Conservation (phyloP, 2,113 vertebrate species). For the Myocastor coypus region DNA sequence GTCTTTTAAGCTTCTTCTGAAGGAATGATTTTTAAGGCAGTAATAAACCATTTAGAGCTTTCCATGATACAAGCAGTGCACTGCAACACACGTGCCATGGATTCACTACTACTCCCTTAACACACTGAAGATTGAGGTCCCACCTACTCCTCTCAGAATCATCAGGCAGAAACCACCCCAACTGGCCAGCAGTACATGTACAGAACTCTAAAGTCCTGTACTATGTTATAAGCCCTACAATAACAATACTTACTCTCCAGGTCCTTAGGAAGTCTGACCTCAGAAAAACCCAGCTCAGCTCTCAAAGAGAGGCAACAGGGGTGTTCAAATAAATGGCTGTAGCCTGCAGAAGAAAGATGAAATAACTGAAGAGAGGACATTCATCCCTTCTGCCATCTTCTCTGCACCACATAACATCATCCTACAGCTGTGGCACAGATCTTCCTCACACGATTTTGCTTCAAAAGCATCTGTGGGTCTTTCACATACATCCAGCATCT, state of each 20-base stretch:
- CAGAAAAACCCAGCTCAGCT: not conserved
- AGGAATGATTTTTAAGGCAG: not conserved
- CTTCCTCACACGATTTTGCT: not conserved
- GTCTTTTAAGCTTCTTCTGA: not conserved
- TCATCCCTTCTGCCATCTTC: not conserved
- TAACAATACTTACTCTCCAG: not conserved
- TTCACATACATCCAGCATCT: not conserved
- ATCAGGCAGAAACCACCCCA: not conserved
- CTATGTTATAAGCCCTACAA: not conserved
- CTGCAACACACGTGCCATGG: not conserved
- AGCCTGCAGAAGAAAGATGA: not conserved
- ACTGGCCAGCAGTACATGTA: accelerated
- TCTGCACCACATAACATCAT: not conserved
- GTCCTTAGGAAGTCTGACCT: not conserved
- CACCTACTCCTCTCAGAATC: not conserved
- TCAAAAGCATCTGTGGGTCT: not conserved
- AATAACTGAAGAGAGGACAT: accelerated
- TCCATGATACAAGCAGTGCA: not conserved
- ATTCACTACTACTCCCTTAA: not conserved
- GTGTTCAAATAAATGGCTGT: not conserved
- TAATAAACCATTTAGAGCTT: not conserved
- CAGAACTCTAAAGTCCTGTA: not conserved
- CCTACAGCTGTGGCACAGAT: too few species aligned
- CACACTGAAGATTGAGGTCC: not conserved
- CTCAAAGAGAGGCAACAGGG: not conserved